Base-by-base conservation (phyloP, 2,113 vertebrate genomes). In the Probosciger aterrimus region DNA sequence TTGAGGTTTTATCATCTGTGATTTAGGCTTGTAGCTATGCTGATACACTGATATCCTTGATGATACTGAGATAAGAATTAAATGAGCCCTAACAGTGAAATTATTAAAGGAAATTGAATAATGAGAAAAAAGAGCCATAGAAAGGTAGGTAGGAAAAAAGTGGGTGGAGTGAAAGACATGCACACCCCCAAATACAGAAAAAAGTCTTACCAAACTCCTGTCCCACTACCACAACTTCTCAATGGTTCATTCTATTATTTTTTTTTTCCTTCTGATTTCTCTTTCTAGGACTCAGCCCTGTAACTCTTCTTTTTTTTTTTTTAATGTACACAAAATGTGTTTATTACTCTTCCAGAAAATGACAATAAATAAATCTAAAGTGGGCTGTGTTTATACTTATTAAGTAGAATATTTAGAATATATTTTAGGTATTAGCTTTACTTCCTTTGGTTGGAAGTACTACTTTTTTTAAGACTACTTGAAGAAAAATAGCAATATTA, bases 151-250 rank as follows among this genome's bases (percentile, higher is more conserved):
- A 67, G 19, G 20, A 46, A 53, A 53, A 50, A 68, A 43, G 11
- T 27, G 15, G 14, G 15, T 17, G 14, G 10, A 11, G 4, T 74
- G 19, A 86, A 86, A 82, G 10, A 4, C 17, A 43, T 1, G 0
- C 16, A 4, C 1, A 0, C 2, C 17, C 5, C 10, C 31, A 86
- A 46, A 77, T 80, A 35, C 0, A 30, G 11, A 46, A 31, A 74
- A 35, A 82, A 49, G 2, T 39, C 25, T 62, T 74, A 46, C 5
- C 27, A 31, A 74, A 55, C 3, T 75, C 64, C 14, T 35, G 3
- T 65, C 13, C 19, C 10, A 14, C 18, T 35, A 24, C 11, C 7
- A 41, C 4, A 67, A 11, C 7, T 59, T 64, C 37, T 6, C 5
- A 78, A 17, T 33, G 7, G 2, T 57, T 86, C 10, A 18, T 20